Conservation (phyloP, 2,888 invertebrate species). For the Torymus tubicola region DNA sequence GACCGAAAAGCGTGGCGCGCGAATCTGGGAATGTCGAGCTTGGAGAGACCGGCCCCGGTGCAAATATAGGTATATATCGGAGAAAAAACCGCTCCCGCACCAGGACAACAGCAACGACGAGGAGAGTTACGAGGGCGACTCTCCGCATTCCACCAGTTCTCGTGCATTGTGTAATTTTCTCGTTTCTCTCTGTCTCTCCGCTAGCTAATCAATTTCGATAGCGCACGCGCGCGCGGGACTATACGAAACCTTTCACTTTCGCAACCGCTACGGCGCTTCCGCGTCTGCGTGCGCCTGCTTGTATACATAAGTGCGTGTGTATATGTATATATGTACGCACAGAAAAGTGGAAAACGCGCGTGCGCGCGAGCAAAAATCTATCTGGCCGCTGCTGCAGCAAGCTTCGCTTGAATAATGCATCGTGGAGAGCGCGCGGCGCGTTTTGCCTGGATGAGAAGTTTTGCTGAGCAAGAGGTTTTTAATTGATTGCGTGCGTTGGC, state of each 20-base stretch:
- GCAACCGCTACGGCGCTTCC: constrained; percentile 27
- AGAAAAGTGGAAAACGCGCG: constrained; percentile 24
- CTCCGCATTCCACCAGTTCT: constrained; percentile 23
- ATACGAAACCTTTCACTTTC: constrained; percentile 58
- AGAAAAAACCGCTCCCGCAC: neutral
- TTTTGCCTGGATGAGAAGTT: neutral
- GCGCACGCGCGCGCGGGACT: constrained; percentile 37
- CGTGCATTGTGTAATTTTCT: constrained; percentile 45
- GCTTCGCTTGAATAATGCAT: constrained; percentile 44
- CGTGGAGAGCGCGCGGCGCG: neutral
- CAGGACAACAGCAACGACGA: neutral
- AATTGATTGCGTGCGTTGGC: constrained; percentile 4
- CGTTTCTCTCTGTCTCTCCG: constrained; percentile 15
- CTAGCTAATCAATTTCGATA: constrained; percentile 52
- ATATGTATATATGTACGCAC: neutral
- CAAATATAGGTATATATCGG: neutral
- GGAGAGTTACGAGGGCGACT: constrained; percentile 4
- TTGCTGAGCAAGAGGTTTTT: neutral
- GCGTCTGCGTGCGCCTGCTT: constrained; percentile 17
- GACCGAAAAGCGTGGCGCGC: too few species aligned
- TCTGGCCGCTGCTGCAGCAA: neutral
- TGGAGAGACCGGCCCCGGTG: too few species aligned
- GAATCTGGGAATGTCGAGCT: too few species aligned
- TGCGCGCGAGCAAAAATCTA: constrained; percentile 23
- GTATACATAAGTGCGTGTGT: too few species aligned